Evolutionary conservation across 30 jellyfish, hydroid and myxozoan genomes (phyloP).

Genomic region (Cassiopea andromeda): DNA sequence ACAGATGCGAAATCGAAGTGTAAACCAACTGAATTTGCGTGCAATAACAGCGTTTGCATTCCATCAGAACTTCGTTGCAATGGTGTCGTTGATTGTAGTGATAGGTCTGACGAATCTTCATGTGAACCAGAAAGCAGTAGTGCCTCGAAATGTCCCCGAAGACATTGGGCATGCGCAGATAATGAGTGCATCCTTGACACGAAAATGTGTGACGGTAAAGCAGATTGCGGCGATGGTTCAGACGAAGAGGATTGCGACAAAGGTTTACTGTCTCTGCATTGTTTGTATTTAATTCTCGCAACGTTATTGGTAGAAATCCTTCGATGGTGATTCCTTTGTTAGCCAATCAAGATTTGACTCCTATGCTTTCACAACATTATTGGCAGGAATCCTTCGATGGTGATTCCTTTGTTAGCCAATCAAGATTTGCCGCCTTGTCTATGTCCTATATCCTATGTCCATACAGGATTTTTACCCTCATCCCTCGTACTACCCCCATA

Average conservation of each 20-base stretch:
- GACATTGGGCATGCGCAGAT: slow-evolving; percentile 66
- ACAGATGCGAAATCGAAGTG: background rate
- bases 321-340: too few relatives aligned
- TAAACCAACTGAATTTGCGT: background rate
- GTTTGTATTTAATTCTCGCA: too few relatives aligned
- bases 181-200: slow-evolving; percentile 67
- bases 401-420: too few relatives aligned
- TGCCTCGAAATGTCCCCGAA: background rate
- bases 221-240: slow-evolving; percentile 38
- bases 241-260: background rate
- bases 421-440: too few relatives aligned
- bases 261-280: background rate
- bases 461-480: too few relatives aligned
- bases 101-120: slow-evolving; percentile 32
- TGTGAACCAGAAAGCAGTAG: background rate
- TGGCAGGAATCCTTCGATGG: too few relatives aligned
- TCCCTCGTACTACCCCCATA: too few relatives aligned
- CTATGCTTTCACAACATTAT: too few relatives aligned
- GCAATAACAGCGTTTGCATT: slow-evolving; percentile 12
- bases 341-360: too few relatives aligned
- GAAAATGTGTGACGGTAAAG: slow-evolving; percentile 85
- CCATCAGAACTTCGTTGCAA: slow-evolving; percentile 39
- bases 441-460: too few relatives aligned
- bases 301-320: too few relatives aligned
- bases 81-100: slow-evolving; percentile 48